Percentiles rank a stretch among this genome's conserved stretches.
These are phyloP conservation scores for Oreonectes daqikongensis DNA, from an alignment of 2,797 vertebrate species.

Conservation along the genomic window DNA sequence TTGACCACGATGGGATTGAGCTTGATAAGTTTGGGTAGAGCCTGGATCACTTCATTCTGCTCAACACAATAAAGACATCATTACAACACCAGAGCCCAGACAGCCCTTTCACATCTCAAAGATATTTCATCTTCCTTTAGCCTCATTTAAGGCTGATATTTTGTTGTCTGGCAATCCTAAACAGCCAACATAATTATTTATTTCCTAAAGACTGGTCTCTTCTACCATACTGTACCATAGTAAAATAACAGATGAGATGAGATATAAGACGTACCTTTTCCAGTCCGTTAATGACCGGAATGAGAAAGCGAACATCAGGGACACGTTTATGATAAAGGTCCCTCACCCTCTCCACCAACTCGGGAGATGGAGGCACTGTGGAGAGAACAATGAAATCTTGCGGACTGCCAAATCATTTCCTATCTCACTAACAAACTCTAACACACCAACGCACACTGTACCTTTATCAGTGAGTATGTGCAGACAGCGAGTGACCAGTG, in stretches of 20 bases:
- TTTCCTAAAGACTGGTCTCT: too few relatives aligned
- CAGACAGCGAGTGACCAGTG: conserved; percentile 90
- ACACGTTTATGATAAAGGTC: conserved; percentile 95
- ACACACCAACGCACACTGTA: neutral
- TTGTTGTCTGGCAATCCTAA: too few relatives aligned
- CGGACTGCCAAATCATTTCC: neutral
- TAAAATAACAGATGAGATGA: neutral
- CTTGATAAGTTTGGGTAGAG: conserved; percentile 94
- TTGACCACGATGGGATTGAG: conserved; percentile 97
- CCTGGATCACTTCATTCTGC: conserved; percentile 93
- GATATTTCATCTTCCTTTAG: neutral
- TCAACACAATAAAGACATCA: neutral
- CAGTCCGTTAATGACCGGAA: conserved; percentile 92
- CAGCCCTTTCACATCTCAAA: neutral
- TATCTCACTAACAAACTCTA: neutral
- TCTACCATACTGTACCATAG: too few relatives aligned
- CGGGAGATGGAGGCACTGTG: conserved; percentile 90
- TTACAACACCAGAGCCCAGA: neutral
- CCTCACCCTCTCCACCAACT: conserved; percentile 92
- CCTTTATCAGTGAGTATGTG: conserved; percentile 96
- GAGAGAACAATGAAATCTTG: neutral
- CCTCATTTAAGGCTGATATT: too few relatives aligned
- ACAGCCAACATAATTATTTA: too few relatives aligned
- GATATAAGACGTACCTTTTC: conserved; percentile 82
- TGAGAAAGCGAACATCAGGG: conserved; percentile 92